Evolutionary conservation across 2,888 invertebrate genomes (phyloP).

Genomic region (Schizotus pectinicornis): DNA sequence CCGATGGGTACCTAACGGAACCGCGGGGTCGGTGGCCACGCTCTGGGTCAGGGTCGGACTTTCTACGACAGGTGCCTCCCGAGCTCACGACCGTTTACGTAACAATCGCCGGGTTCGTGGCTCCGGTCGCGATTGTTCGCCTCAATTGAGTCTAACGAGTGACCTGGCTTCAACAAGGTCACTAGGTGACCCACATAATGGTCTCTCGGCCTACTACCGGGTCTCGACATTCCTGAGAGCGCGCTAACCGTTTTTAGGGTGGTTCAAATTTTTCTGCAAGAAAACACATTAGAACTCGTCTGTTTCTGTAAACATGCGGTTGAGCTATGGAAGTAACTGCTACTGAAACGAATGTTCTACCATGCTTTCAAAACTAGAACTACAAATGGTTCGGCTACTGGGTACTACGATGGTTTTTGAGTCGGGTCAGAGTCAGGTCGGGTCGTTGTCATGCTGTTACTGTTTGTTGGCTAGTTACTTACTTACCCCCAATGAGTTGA

Average conservation of each 20-base stretch:
- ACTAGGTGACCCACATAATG: slow-evolving; percentile 57
- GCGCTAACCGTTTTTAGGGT: not conserved
- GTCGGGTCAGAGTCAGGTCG: slow-evolving; percentile 14
- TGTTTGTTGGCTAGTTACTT: slow-evolving; percentile 2
- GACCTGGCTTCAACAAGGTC: slow-evolving; percentile 49
- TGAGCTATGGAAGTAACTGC: not conserved
- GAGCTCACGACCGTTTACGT: not conserved
- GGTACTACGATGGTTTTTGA: slow-evolving; percentile 16
- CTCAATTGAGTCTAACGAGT: too few species aligned
- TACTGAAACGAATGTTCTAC: slow-evolving; percentile 9
- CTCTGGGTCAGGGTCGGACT: slow-evolving; percentile 33
- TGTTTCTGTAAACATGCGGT: not conserved
- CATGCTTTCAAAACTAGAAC: slow-evolving; percentile 11
- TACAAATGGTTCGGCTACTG: slow-evolving; percentile 4
- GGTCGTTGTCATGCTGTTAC: slow-evolving; percentile 10
- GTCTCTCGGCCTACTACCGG: slow-evolving; percentile 28
- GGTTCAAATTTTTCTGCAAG: slow-evolving; percentile 7
- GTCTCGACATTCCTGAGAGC: slow-evolving; percentile 14
- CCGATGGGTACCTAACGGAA: slow-evolving; percentile 16
- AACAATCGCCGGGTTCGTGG: not conserved
- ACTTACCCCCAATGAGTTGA: slow-evolving; percentile 2
- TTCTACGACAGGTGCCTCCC: slow-evolving; percentile 18
- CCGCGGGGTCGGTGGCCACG: slow-evolving; percentile 32
- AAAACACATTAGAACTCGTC: slow-evolving; percentile 16
- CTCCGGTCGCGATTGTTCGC: too few species aligned